Base-by-base conservation (phyloP, 2,888 invertebrate species). In the Hydrotaea cyrtoneurina region DNA sequence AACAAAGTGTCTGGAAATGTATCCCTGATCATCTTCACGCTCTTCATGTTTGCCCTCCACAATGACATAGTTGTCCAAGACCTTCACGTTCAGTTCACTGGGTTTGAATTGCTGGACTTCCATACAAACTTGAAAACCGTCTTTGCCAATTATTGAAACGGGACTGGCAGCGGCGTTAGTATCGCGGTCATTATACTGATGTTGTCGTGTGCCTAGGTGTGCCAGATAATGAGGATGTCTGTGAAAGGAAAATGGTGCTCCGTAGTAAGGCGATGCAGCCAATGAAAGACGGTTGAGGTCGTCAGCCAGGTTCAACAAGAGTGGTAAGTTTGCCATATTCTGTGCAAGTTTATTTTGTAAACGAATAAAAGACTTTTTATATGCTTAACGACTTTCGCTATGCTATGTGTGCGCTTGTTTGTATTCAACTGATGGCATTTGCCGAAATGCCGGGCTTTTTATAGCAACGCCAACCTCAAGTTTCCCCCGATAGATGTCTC, bases 61-160 rank as follows among this genome's bases (percentile, higher is more conserved):
- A 79, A 95, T 93, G 71, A 95, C 93, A 69, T 93, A 94, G 87
- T 95, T 94, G 11, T 96, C 96, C 0, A 95, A 93, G 0, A 96
- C 96, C 91, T 96, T 96, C 36, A 97, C 96, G 0, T 94, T 93
- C 66, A 97, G 94, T 90, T 97, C 96, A 36, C 95, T 95, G 0
- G 97, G 96, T 11, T 94, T 93, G 88, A 96, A 97, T 88, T 96
- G 96, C 89, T 95, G 95, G 0, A 97, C 96, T 89, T 97, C 96
- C 88, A 97, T 92, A 88, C 94, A 94, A 50, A 95, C 95, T 89
- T 95, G 95, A 86, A 95, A 95, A 82, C 95, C 95, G 87, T 95
- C 94, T 0, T 94, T 94, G 88, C 94, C 95, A 21, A 93, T 86
- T 26, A 88, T 88, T 5, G 89, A 86, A 7, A 88, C 39, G 8